Percentiles rank a stretch among this genome's conserved stretches.
Conservation (phyloP, 2,797 vertebrate genomes). For the Clarias pachynema region DNA sequence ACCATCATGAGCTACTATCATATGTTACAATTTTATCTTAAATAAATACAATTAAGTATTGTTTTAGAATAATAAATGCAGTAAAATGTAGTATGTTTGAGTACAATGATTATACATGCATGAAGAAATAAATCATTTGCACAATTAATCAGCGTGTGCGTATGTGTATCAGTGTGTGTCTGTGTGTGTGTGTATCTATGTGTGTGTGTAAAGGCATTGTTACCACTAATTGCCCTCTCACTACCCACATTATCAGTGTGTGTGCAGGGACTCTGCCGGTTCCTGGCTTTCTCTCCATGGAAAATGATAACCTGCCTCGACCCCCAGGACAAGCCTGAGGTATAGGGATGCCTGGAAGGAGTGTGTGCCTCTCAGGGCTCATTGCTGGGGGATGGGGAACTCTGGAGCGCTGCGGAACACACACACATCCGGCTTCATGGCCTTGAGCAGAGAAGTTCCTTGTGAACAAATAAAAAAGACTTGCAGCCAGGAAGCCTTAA, state of each 20-base stretch:
- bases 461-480: constrained; percentile 72
- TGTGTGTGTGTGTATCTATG: constrained; percentile 4
- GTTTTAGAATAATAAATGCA: not conserved
- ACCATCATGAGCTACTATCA: not conserved
- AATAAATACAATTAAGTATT: not conserved
- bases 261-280: constrained; percentile 69
- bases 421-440: constrained; percentile 63
- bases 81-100: not conserved
- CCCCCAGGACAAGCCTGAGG: constrained; percentile 65
- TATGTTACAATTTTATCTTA: not conserved
- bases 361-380: constrained; percentile 52
- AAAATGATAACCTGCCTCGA: constrained; percentile 66
- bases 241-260: constrained; percentile 65
- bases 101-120: not conserved
- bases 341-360: constrained; percentile 61
- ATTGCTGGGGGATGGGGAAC: constrained; percentile 41
- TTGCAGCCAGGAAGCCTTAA: constrained; percentile 80
- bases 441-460: constrained; percentile 67
- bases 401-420: constrained; percentile 24
- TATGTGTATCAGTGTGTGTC: not conserved
- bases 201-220: constrained; percentile 60
- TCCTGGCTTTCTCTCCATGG: constrained; percentile 67
- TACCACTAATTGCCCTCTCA: constrained; percentile 65
- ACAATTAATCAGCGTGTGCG: constrained; percentile 60
- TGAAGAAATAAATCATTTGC: constrained; percentile 23